Evolutionary conservation across 2,888 invertebrate species (phyloP).

Genomic region (Artemia sp.): DNA sequence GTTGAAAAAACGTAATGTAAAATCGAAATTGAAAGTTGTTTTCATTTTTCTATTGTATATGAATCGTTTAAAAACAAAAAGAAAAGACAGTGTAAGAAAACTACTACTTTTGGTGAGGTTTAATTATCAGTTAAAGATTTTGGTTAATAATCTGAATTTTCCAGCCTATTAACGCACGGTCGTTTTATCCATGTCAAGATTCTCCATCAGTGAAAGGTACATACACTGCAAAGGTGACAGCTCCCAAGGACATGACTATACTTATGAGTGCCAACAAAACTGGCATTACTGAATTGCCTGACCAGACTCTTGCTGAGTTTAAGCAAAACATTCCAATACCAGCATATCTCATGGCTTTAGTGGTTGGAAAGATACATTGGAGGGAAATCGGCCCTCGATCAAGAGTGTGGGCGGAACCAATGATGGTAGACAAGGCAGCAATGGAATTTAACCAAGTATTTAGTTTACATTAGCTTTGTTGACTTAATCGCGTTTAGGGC

Average conservation of each 20-base stretch:
- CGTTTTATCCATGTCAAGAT: slow-evolving; percentile 81
- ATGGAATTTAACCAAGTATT: slow-evolving; percentile 62
- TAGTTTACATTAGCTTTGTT: neutral
- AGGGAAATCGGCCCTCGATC: slow-evolving; percentile 59
- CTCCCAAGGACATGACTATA: slow-evolving; percentile 51
- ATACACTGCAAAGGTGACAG: slow-evolving; percentile 47
- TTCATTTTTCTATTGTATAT: too few relatives aligned
- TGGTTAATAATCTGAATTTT: slow-evolving; percentile 25
- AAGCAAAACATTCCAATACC: slow-evolving; percentile 65
- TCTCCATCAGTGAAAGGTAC: slow-evolving; percentile 73
- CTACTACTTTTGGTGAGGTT: too few relatives aligned
- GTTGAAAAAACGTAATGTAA: too few relatives aligned
- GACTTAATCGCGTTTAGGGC: too few relatives aligned
- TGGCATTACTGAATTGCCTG: slow-evolving; percentile 32
- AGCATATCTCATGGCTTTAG: slow-evolving; percentile 67
- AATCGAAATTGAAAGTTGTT: too few relatives aligned
- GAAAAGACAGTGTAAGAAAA: too few relatives aligned
- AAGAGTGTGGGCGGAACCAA: slow-evolving; percentile 75
- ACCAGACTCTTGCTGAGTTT: slow-evolving; percentile 39
- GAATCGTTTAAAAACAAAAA: too few relatives aligned
- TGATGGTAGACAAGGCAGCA: slow-evolving; percentile 59
- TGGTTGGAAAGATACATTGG: slow-evolving; percentile 60
- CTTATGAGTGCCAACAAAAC: slow-evolving; percentile 68
- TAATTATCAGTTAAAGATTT: too few relatives aligned
- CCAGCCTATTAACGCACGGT: slow-evolving; percentile 70